Evolutionary conservation across 2,113 vertebrate genomes (phyloP).

Genomic region (Zosterops pallidus): DNA sequence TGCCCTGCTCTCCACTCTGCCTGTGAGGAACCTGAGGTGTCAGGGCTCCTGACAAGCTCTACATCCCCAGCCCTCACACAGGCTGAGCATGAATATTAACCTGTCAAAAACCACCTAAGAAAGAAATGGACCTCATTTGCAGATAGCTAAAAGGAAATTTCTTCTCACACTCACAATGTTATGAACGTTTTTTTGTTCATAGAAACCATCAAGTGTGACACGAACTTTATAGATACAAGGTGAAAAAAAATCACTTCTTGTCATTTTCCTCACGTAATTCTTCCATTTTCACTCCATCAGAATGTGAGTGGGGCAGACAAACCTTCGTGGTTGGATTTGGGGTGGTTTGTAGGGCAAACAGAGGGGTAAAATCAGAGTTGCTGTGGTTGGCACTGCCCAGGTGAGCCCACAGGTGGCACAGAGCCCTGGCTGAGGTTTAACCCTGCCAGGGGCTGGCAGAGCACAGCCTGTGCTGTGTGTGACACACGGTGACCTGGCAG

Average conservation of each 20-base stretch:
- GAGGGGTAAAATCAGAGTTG: fast-evolving
- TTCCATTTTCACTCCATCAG: neutral
- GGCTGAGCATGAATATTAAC: neutral
- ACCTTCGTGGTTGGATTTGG: fast-evolving
- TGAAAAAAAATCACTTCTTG: neutral
- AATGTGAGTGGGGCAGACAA: neutral
- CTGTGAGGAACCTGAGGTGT: neutral
- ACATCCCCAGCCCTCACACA: neutral
- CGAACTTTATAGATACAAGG: neutral
- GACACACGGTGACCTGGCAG: neutral
- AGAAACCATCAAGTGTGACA: neutral
- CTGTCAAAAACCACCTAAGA: neutral
- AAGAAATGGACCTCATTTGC: neutral
- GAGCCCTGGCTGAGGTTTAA: fast-evolving
- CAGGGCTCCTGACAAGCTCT: neutral
- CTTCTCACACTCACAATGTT: neutral
- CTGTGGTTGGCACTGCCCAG: neutral
- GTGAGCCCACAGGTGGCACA: fast-evolving
- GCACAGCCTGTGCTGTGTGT: fast-evolving
- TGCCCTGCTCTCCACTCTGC: neutral
- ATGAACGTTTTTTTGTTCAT: neutral
- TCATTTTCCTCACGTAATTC: neutral
- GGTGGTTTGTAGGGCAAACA: neutral
- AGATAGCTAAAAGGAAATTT: neutral
- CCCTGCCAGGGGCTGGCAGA: neutral